phyloP scores from a whole-genome alignment of 2,888 invertebrate species.

The Uloborus plumipes region DNA sequence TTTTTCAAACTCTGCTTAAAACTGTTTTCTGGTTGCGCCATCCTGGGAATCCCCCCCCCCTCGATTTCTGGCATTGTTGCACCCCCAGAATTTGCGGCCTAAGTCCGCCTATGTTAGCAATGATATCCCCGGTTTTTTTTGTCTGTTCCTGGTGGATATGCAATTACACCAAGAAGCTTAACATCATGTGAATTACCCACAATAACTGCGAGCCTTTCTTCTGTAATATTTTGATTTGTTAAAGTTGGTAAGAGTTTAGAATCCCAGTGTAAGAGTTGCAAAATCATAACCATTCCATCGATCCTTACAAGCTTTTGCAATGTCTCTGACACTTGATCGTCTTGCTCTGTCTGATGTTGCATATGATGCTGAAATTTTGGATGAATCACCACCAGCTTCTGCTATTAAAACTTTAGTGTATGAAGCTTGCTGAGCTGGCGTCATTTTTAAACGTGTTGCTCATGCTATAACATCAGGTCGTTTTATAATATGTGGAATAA shows the following conservation, averaged over 20 bases:
- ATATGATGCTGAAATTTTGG: conserved; percentile 4
- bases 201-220: conserved; percentile 1
- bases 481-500: conserved; percentile 1
- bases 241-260: background rate
- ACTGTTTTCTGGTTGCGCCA: too few species aligned
- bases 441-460: conserved; percentile 17
- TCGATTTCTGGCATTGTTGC: too few species aligned
- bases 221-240: background rate
- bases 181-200: background rate
- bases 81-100: too few species aligned
- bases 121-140: too few species aligned
- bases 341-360: conserved; percentile 9
- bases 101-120: too few species aligned
- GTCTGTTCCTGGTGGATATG: too few species aligned
- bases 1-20: too few species aligned
- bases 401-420: conserved; percentile 4
- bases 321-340: conserved; percentile 1
- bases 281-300: background rate
- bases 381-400: background rate
- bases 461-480: background rate
- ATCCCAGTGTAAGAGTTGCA: background rate
- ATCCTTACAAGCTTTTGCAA: background rate
- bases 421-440: background rate
- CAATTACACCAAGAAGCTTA: background rate
- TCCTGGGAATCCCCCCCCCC: too few species aligned